phyloP scores from a whole-genome alignment of 2,888 invertebrate genomes.

The Meandrusa payeni region DNA sequence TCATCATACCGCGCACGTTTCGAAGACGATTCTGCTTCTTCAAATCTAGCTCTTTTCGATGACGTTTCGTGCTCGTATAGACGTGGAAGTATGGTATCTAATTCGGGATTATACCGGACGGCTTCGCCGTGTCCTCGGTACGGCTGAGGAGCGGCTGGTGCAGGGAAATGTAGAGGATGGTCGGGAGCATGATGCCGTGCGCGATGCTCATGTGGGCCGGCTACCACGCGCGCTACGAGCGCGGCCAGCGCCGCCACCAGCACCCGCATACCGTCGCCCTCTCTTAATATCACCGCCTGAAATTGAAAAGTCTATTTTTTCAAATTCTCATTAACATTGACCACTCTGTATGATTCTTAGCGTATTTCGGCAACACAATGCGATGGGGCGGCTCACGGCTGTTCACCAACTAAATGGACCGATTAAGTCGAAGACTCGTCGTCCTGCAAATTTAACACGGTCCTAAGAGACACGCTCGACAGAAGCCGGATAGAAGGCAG shows the following conservation, averaged over 20 bases:
- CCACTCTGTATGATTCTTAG: no score
- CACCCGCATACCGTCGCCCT: conserved; percentile 74
- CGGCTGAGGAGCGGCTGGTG: conserved; percentile 63
- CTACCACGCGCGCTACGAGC: conserved; percentile 71
- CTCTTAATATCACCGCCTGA: conserved; percentile 69
- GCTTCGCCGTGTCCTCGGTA: conserved; percentile 79
- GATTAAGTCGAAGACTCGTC: no score
- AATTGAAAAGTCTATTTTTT: no score
- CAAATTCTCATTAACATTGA: no score
- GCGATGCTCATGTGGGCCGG: conserved; percentile 74
- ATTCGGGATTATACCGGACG: conserved; percentile 77
- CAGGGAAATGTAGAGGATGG: conserved; percentile 61
- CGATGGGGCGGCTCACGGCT: no score
- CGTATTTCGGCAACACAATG: no score
- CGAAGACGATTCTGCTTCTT: conserved; percentile 62
- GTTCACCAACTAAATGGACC: no score
- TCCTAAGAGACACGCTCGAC: no score
- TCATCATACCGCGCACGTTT: conserved; percentile 65
- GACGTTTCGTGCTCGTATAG: conserved; percentile 69
- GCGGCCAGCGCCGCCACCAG: conserved; percentile 72
- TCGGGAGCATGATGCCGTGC: conserved; percentile 75
- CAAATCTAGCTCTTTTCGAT: conserved; percentile 57
- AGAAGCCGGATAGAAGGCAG: no score
- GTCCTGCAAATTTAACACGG: no score
- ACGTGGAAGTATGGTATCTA: conserved; percentile 74